Evolutionary conservation across 2,888 invertebrate species (phyloP), one percentile per base, ranked within the genome.

Genomic region (Nymphalis polychloros): DNA sequence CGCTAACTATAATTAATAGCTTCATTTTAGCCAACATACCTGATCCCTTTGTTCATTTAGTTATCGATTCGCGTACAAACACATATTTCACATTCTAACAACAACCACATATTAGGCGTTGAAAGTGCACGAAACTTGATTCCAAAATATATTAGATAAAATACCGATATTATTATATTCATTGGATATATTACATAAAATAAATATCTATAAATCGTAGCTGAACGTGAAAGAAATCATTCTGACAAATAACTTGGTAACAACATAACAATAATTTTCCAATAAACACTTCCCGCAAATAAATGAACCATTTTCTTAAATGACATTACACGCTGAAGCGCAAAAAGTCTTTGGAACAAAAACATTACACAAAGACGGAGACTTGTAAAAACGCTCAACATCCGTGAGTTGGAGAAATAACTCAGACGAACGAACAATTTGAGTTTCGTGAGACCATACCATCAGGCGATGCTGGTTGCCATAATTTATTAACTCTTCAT

Each of bases 401-500:
- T 76, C 76, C 84, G 85, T 87, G 87, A 86, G 84, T 81, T 83
- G 81, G 80, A 71, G 65, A 73, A 73, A 77, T 76, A 73, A 73
- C 59, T 73, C 68, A 67, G 60, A 68, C 68, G 63, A 68, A 69
- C 59, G 55, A 49, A 64, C 67, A 68, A 63, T 62, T 69, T 50
- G 76, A 73, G 74, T 85, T 82, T 76, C 88, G 86, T 88, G 88
- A 84, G 85, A 82, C 76, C 75, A 74, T 75, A 75, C 84, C 88
- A 89, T 90, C 85, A 84, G 74, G 74, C 71, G 49, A 62, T 17
- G 68, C 73, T 65, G 73, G 84, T 83, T 84, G 84, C 76, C 81
- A 86, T 92, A 88, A 90, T 92, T 91, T 92, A 92, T 92, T 90
- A 90, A 90, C 87, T 84, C 85, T 80, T 85, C 87, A 90, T 89